Conservation (phyloP, 1,140 invertebrate genomes). For the Hesperophylax magnus region DNA sequence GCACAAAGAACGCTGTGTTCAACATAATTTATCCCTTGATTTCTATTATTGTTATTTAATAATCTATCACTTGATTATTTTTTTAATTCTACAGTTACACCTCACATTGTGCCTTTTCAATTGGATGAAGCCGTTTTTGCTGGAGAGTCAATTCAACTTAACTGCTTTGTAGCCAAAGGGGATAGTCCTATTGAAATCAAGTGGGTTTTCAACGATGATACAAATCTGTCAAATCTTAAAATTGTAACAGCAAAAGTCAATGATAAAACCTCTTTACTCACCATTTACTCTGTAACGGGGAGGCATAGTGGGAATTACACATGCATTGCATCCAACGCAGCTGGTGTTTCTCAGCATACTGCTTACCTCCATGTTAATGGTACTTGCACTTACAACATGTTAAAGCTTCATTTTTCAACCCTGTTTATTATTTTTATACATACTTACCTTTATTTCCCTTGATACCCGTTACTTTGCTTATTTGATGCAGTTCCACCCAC, state of each 20-base stretch:
- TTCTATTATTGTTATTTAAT: background rate
- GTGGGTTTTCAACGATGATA: slow-evolving; percentile 64
- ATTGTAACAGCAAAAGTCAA: slow-evolving; percentile 67
- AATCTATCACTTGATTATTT: slow-evolving; percentile 1
- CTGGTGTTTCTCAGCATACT: slow-evolving; percentile 75
- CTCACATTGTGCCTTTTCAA: slow-evolving; percentile 79
- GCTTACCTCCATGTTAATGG: slow-evolving; percentile 78
- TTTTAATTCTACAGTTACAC: slow-evolving; percentile 69
- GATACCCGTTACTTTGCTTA: background rate
- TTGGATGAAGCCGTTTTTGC: slow-evolving; percentile 77
- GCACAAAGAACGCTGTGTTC: no score
- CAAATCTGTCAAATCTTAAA: slow-evolving; percentile 60
- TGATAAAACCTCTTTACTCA: slow-evolving; percentile 71
- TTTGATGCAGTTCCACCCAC: slow-evolving; percentile 76
- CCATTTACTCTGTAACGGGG: slow-evolving; percentile 72
- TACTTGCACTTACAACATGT: slow-evolving; percentile 61
- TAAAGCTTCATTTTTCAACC: slow-evolving; percentile 36
- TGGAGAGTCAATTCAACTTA: slow-evolving; percentile 74
- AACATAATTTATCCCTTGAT: no score
- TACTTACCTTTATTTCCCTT: slow-evolving; percentile 11
- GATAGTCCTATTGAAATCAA: slow-evolving; percentile 70
- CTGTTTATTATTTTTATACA: background rate
- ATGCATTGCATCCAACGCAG: slow-evolving; percentile 77
- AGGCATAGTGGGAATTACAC: slow-evolving; percentile 81
- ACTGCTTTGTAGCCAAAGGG: slow-evolving; percentile 75